Percentiles rank a stretch among this genome's conserved stretches.
These are phyloP conservation scores for Ectemnius lituratus DNA, from an alignment of 2,888 invertebrate genomes.

Conservation along the genomic window DNA sequence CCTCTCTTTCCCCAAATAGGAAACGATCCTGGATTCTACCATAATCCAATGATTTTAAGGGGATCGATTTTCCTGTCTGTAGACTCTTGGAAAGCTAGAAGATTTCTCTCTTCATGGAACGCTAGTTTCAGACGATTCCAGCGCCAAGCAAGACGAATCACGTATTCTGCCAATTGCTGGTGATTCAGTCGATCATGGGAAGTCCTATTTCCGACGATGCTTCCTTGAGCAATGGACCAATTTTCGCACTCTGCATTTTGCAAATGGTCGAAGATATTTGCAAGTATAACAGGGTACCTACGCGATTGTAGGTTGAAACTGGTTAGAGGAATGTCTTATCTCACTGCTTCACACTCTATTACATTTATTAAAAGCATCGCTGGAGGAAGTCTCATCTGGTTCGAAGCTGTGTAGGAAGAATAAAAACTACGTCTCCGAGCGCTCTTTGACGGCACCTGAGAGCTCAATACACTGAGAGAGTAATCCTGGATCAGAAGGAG, in stretches of 20 bases:
- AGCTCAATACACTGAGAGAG: constrained; percentile 27
- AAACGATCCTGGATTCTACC: neutral
- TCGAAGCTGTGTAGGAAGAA: constrained; percentile 33
- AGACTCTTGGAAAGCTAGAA: neutral
- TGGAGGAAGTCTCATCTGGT: constrained; percentile 37
- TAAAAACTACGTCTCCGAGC: constrained; percentile 50
- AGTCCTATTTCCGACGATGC: neutral
- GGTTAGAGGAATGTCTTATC: constrained; percentile 62
- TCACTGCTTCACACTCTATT: constrained; percentile 64
- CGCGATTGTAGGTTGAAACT: neutral
- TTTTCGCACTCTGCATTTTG: neutral
- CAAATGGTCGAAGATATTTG: constrained; percentile 17
- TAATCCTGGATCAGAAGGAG: constrained; percentile 15
- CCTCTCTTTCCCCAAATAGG: too few relatives aligned
- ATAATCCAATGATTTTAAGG: neutral
- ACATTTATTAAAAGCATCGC: constrained; percentile 60
- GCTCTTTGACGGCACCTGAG: constrained; percentile 23
- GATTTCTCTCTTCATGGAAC: neutral
- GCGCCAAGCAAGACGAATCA: neutral
- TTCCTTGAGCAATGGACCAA: too few relatives aligned
- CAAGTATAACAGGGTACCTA: too few relatives aligned
- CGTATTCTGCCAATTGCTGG: neutral
- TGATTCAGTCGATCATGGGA: neutral
- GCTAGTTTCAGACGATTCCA: neutral
- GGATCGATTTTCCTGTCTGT: neutral